phyloP scores from a whole-genome alignment of 2,888 invertebrate species.

The Eutolmus rufibarbis region DNA sequence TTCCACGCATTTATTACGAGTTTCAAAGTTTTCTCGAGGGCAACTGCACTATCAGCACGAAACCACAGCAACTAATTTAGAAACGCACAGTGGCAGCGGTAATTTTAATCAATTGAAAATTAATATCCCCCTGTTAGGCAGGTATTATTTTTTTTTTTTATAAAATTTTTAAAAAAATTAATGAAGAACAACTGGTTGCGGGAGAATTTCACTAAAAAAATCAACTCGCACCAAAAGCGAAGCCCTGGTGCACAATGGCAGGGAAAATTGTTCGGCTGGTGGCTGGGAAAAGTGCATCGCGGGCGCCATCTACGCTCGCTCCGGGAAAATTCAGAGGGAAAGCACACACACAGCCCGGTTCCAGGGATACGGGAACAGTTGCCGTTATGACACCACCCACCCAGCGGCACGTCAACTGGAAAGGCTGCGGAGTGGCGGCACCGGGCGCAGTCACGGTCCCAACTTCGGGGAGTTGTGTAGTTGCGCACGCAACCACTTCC shows the following conservation, averaged over 20 bases:
- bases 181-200: not conserved
- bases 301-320: constrained; percentile 29
- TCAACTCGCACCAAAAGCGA: constrained; percentile 10
- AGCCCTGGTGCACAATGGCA: constrained; percentile 21
- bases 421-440: constrained; percentile 7
- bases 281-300: constrained; percentile 31
- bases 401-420: constrained; percentile 16
- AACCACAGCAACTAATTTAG: not conserved
- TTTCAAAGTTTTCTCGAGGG: not conserved
- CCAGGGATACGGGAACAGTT: not conserved
- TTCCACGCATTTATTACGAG: not conserved
- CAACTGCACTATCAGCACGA: not conserved
- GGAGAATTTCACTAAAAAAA: constrained; percentile 17
- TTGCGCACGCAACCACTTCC: constrained; percentile 37
- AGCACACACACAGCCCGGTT: not conserved
- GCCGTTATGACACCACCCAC: constrained; percentile 32
- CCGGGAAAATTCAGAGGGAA: constrained; percentile 1
- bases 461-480: not conserved
- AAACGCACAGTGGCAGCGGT: not conserved
- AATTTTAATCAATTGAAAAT: not conserved
- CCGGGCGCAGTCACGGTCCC: not conserved
- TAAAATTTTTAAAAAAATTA: not conserved
- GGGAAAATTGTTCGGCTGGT: constrained; percentile 12
- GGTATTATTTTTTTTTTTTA: not conserved
- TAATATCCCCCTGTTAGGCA: not conserved